Base-by-base conservation (phyloP, 2,888 invertebrate genomes). In the Leptopilina drosophilae region DNA sequence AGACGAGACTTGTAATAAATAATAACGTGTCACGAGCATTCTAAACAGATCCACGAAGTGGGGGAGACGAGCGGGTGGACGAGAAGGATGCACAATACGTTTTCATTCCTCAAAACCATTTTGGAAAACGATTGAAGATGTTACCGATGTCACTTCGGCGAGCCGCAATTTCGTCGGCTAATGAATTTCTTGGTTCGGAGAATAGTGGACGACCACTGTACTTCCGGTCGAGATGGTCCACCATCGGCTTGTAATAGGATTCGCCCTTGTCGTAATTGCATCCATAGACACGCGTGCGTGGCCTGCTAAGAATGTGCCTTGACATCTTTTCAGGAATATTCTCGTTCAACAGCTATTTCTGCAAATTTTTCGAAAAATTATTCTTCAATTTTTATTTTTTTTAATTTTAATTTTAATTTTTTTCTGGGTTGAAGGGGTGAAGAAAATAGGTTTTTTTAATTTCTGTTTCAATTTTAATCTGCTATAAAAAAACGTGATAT, bases 231-330 rank as follows among this genome's bases (percentile, higher is more conserved):
- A 96, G 92, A 80, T 95, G 94, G 90, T 96, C 96, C 69, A 96
- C 92, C 84, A 96, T 95, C 12, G 96, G 94, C 86, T 95, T 95
- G 93, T 97, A 97, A 91, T 96, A 96, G 88, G 95, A 96, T 92
- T 97, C 96, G 78, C 96, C 96, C 90, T 96, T 95, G 92, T 96
- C 95, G 93, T 96, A 97, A 92, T 97, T 97, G 91, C 96, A 96
- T 89, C 97, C 96, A 91, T 97, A 97, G 88, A 97, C 95, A 91
- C 95, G 95, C 46, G 97, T 97, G 87, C 96, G 94, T 84, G 96
- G 95, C 91, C 96, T 93, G 88, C 92, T 92, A 67, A 92, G 87
- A 81, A 92, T 91, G 86, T 91, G 91, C 88, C 91, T 91, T 80
- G 92, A 91, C 92, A 92, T 92, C 80, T 87, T 88, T 20, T 66